Evolutionary conservation across 64 coral and sea anemone species (phyloP).

Genomic region (Astreopora myriophthalma): DNA sequence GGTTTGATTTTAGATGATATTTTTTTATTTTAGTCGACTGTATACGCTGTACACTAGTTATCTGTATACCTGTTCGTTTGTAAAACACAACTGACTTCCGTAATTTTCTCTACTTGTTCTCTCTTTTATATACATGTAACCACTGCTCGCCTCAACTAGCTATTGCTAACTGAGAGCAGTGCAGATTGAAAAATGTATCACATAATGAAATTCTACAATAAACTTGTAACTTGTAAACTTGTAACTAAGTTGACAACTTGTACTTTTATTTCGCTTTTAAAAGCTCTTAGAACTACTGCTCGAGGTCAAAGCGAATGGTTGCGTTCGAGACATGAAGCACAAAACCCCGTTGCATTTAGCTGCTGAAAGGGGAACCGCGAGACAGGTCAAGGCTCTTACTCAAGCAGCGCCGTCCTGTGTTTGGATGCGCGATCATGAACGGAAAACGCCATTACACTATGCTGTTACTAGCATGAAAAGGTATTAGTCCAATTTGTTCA

Average conservation of each 20-base stretch:
- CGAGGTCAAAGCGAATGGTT: constrained; percentile 49
- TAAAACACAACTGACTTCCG: too few species aligned
- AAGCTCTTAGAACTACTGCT: constrained; percentile 75
- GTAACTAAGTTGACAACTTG: background rate
- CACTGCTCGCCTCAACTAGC: too few species aligned
- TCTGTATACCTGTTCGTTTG: too few species aligned
- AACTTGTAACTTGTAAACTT: too few species aligned
- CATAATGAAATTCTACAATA: too few species aligned
- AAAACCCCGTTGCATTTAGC: constrained; percentile 84
- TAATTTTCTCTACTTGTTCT: too few species aligned
- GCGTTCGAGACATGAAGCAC: constrained; percentile 72
- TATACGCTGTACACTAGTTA: too few species aligned
- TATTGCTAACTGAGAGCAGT: too few species aligned
- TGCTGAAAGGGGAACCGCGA: constrained; percentile 54
- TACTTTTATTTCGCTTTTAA: background rate
- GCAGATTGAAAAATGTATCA: too few species aligned
- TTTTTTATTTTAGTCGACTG: too few species aligned
- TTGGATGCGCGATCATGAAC: constrained; percentile 72
- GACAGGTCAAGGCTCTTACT: constrained; percentile 63
- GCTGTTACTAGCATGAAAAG: constrained; percentile 83
- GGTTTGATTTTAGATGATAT: too few species aligned
- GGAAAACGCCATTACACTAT: constrained; percentile 82
- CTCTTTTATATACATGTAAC: too few species aligned
- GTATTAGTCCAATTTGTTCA: background rate
- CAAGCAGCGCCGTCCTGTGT: constrained; percentile 67